These are phyloP conservation scores for Sebastolobus altivelis DNA, from an alignment of 2,797 vertebrate genomes.

Conservation along the genomic window DNA sequence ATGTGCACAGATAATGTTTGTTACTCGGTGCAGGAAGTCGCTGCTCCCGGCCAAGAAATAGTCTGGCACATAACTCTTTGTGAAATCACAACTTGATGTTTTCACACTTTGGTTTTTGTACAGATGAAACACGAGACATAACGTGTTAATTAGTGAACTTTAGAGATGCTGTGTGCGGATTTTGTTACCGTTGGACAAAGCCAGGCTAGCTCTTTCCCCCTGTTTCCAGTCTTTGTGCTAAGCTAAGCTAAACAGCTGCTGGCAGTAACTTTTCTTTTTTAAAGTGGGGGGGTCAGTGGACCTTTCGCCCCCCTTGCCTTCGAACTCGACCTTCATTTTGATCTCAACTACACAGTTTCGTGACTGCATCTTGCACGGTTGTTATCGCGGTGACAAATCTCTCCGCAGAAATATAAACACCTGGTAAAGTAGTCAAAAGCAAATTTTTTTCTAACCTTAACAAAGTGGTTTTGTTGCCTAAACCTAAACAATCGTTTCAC, in stretches of 20 bases:
- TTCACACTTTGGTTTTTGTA: background rate
- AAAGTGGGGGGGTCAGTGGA: too few species aligned
- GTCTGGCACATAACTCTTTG: conserved; percentile 6
- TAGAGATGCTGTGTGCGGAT: background rate
- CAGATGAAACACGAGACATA: background rate
- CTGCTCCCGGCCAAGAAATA: conserved; percentile 4
- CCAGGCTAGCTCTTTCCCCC: background rate
- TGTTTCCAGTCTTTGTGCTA: background rate
- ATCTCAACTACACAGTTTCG: too few species aligned
- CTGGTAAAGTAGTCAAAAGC: rapidly evolving
- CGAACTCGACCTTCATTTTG: too few species aligned
- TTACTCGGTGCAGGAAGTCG: conserved; percentile 4
- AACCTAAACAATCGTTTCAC: too few species aligned
- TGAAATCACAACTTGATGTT: conserved; percentile 2
- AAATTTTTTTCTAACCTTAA: too few species aligned
- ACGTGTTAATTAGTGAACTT: background rate
- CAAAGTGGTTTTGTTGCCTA: too few species aligned
- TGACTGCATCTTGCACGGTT: too few species aligned
- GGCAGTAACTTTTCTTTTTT: background rate
- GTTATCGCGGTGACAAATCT: too few species aligned
- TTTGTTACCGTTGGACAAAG: background rate
- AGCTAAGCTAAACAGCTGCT: background rate
- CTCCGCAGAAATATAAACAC: too few species aligned
- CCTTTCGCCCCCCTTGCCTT: too few species aligned
- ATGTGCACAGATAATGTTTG: conserved; percentile 23